These are phyloP conservation scores for Nebria brevicollis DNA, from an alignment of 2,888 invertebrate genomes.

Conservation along the genomic window DNA sequence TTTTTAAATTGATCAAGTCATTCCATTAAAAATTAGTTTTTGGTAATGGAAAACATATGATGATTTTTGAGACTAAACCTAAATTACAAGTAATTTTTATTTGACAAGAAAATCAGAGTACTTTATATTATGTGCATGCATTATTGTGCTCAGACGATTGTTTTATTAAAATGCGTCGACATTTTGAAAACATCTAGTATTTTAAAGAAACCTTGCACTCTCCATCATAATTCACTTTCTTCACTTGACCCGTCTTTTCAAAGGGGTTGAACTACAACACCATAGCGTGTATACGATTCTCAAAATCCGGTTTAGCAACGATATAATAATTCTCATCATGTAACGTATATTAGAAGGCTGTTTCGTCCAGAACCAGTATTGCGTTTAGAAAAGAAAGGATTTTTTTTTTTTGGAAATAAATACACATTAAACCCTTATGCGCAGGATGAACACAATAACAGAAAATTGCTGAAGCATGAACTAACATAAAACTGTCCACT, in stretches of 20 bases:
- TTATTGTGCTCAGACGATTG: too few species aligned
- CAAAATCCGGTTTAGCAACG: slow-evolving; percentile 17
- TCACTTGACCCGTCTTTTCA: slow-evolving; percentile 9
- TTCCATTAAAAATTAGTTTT: too few species aligned
- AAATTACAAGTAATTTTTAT: too few species aligned
- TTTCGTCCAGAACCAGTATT: slow-evolving; percentile 11
- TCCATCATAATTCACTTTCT: not conserved
- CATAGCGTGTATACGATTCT: not conserved
- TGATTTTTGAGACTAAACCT: too few species aligned
- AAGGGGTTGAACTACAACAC: not conserved
- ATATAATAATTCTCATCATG: slow-evolving; percentile 7
- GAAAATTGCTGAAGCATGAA: slow-evolving; percentile 13
- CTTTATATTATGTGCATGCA: too few species aligned
- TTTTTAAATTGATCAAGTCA: too few species aligned
- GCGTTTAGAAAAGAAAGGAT: slow-evolving; percentile 2
- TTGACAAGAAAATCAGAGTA: too few species aligned
- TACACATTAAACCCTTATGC: not conserved
- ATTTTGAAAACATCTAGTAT: not conserved
- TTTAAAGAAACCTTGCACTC: not conserved
- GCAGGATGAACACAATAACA: slow-evolving; percentile 4
- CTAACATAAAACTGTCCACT: not conserved
- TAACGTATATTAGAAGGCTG: not conserved
- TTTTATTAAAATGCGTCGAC: not conserved
- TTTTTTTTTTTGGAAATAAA: not conserved
- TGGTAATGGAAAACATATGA: too few species aligned